Evolutionary conservation across 2,888 invertebrate genomes (phyloP), one percentile per base, ranked within the genome.

Genomic region (Amphipyra berbera): DNA sequence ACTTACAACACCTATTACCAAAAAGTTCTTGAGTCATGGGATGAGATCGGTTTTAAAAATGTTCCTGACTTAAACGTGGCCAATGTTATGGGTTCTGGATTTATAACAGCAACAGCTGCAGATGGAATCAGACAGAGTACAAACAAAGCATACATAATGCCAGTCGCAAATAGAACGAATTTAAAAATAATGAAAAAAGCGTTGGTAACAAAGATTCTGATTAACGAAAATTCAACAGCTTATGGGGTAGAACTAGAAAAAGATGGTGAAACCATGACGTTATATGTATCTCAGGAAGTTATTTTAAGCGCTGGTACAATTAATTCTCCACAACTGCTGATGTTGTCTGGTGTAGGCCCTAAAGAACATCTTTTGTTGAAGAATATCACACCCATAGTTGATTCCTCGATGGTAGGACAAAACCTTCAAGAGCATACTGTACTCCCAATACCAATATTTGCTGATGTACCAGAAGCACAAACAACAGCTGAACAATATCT

Each of bases 31-130:
- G 56, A 85, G 10, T 88, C 95, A 0, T 95, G 91, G 66, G 74
- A 90, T 58, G 90, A 95, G 74, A 82, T 95, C 37, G 95, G 95
- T 0, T 90, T 89, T 3, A 82, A 76, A 54, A 79, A 57, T 10
- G 83, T 90, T 6, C 81, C 84, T 49, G 91, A 95, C 69, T 64
- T 90, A 44, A 93, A 95, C 73, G 86, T 89, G 8, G 86, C 88
- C 10, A 85, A 90, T 15, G 88, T 90, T 45, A 74, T 91, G n/a
- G 95, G 95, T 10, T 94, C 95, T 13, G 95, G 95, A 0, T 89
- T 88, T 49, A 73, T 89, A 0, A 92, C 92, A 73, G 92, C 82
- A 8, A 95, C 46, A 33, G 13, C 33, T 12, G 46, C 46, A 12
- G 9, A 47, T 33, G 46, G 46, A 47, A 33, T 10, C 14, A 47